Evolutionary conservation across 2,113 vertebrate genomes (phyloP).

Genomic region (Siniperca knerii): DNA sequence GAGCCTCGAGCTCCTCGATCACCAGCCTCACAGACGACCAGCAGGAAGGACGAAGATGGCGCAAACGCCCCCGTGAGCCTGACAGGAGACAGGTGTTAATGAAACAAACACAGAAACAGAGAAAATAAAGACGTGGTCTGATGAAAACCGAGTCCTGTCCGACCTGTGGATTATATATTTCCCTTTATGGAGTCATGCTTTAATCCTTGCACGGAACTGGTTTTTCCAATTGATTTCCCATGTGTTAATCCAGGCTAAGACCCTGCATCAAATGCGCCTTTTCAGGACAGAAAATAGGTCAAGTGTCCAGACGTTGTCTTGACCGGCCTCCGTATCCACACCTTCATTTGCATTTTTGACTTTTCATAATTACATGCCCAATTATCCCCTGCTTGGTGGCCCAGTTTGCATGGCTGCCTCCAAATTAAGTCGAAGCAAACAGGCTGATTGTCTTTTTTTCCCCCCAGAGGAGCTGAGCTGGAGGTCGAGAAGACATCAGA

Average conservation of each 20-base stretch:
- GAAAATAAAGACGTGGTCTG: conserved; percentile 32
- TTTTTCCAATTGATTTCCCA: conserved; percentile 72
- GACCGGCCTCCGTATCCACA: conserved; percentile 62
- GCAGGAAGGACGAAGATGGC: conserved; percentile 10
- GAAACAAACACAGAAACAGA: conserved; percentile 15
- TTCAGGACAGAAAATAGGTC: conserved; percentile 82
- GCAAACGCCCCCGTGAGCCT: neutral
- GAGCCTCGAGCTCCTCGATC: conserved; percentile 7
- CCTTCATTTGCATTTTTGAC: conserved; percentile 83
- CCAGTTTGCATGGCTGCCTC: conserved; percentile 76
- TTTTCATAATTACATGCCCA: conserved; percentile 81
- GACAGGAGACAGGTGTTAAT: conserved; percentile 20
- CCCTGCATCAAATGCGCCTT: conserved; percentile 72
- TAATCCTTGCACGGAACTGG: conserved; percentile 71
- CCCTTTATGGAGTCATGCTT: conserved; percentile 65
- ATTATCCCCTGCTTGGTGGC: conserved; percentile 80
- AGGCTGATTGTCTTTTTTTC: conserved; percentile 32
- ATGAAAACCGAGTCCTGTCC: conserved; percentile 9
- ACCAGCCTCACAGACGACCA: neutral
- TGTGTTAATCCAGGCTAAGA: conserved; percentile 81
- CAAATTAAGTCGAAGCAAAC: conserved; percentile 32
- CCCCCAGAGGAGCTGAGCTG: neutral
- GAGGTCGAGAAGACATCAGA: neutral
- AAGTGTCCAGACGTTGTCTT: conserved; percentile 81
- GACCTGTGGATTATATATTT: conserved; percentile 72